phyloP scores from a whole-genome alignment of 2,888 invertebrate genomes.

The Conchocele bisecta region DNA sequence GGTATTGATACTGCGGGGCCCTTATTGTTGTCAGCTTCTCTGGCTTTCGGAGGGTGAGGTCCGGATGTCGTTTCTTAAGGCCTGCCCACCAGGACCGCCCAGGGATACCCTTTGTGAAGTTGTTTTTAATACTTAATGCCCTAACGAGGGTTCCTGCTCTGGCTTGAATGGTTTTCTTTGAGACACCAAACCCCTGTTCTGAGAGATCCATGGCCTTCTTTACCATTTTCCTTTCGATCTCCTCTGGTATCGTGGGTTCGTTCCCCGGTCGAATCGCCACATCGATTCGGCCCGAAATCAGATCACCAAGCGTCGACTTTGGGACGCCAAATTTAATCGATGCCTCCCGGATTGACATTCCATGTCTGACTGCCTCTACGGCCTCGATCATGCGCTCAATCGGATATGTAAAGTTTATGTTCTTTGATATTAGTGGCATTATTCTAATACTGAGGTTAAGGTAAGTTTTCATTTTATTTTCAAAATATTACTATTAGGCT shows the following conservation, averaged over 20 bases:
- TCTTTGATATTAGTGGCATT: not conserved
- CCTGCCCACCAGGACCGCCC: constrained; percentile 6
- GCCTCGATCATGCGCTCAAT: constrained; percentile 1
- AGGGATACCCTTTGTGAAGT: constrained; percentile 4
- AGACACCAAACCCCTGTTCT: not conserved
- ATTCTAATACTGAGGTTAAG: too few species aligned
- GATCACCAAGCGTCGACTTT: not conserved
- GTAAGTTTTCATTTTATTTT: too few species aligned
- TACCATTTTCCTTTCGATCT: constrained; percentile 3
- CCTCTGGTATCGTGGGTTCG: not conserved
- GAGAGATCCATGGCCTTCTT: not conserved
- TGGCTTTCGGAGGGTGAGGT: not conserved
- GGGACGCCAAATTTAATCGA: not conserved
- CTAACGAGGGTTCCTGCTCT: not conserved
- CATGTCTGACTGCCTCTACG: constrained; percentile 8
- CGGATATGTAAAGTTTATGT: not conserved
- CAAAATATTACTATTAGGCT: too few species aligned
- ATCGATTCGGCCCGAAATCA: not conserved
- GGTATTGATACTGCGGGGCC: too few species aligned
- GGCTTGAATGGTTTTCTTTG: constrained; percentile 4
- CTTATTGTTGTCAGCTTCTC: not conserved
- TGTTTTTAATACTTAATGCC: not conserved
- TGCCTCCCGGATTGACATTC: constrained; percentile 2
- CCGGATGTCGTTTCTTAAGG: constrained; percentile 3
- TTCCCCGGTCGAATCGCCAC: not conserved